These are phyloP conservation scores for Watsonalla binaria DNA, from an alignment of 2,888 invertebrate genomes.

Conservation along the genomic window DNA sequence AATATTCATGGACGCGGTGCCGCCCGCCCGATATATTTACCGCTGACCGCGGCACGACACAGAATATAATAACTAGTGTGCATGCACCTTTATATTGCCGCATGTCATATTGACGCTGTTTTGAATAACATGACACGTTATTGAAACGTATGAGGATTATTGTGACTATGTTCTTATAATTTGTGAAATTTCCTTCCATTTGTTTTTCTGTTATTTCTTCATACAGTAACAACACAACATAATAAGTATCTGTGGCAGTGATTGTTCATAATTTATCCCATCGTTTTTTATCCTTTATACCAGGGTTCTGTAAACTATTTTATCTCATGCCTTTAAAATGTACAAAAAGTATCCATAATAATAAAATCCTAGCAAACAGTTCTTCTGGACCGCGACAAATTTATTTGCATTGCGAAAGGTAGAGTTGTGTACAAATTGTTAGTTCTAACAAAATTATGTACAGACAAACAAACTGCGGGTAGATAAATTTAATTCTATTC, in stretches of 20 bases:
- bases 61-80: conserved; percentile 40
- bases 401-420: background rate
- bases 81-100: conserved; percentile 12
- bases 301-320: no score
- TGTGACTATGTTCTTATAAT: background rate
- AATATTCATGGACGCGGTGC: conserved; percentile 56
- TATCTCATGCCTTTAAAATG: no score
- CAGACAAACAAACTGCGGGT: background rate
- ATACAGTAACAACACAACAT: no score
- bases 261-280: no score
- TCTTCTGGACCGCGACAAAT: background rate
- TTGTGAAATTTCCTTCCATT: background rate
- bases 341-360: no score
- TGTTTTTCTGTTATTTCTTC: no score
- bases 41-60: conserved; percentile 42
- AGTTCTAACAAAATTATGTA: background rate
- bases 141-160: background rate
- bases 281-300: no score
- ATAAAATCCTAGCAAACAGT: background rate
- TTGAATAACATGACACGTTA: background rate
- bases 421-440: background rate
- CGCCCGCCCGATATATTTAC: conserved; percentile 52
- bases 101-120: conserved; percentile 21
- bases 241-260: no score
- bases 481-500: background rate